These are phyloP conservation scores for Thaleichthys pacificus DNA, from an alignment of 2,797 vertebrate species.

Conservation along the genomic window DNA sequence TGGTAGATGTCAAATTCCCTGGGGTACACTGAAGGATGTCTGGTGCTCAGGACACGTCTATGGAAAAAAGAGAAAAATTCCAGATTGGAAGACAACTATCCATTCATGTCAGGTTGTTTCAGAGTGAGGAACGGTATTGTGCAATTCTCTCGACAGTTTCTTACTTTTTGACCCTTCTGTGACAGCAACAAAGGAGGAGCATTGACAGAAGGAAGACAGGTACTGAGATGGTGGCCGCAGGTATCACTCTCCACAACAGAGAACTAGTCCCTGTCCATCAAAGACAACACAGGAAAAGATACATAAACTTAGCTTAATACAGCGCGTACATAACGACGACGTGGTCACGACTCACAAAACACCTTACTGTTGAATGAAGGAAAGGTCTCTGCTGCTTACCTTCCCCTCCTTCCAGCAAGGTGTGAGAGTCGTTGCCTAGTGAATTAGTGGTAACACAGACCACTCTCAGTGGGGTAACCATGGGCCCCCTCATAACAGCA, in stretches of 20 bases:
- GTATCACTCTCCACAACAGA: slow-evolving; percentile 62
- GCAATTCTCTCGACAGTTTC: background rate
- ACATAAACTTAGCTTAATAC: background rate
- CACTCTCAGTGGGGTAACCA: slow-evolving; percentile 54
- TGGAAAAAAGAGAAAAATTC: slow-evolving; percentile 67
- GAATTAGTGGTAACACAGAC: slow-evolving; percentile 73
- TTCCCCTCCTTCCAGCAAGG: slow-evolving; percentile 53
- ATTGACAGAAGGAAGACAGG: slow-evolving; percentile 48
- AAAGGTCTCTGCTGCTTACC: slow-evolving; percentile 37
- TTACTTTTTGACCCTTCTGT: slow-evolving; percentile 62
- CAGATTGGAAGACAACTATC: slow-evolving; percentile 75
- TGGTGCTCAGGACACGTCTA: slow-evolving; percentile 53
- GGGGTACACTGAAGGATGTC: background rate
- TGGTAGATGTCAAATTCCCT: background rate
- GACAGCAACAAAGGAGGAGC: slow-evolving; percentile 52
- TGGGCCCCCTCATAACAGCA: slow-evolving; percentile 56
- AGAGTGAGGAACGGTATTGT: no score
- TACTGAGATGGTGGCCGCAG: slow-evolving; percentile 48
- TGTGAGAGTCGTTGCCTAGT: slow-evolving; percentile 72
- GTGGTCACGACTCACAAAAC: background rate
- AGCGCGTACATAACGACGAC: background rate
- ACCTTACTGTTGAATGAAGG: background rate
- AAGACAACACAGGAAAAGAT: slow-evolving; percentile 12
- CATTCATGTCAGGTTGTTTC: background rate
- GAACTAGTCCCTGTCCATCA: slow-evolving; percentile 31